Evolutionary conservation across 2,888 invertebrate genomes (phyloP).

Genomic region (Eledona agricola): DNA sequence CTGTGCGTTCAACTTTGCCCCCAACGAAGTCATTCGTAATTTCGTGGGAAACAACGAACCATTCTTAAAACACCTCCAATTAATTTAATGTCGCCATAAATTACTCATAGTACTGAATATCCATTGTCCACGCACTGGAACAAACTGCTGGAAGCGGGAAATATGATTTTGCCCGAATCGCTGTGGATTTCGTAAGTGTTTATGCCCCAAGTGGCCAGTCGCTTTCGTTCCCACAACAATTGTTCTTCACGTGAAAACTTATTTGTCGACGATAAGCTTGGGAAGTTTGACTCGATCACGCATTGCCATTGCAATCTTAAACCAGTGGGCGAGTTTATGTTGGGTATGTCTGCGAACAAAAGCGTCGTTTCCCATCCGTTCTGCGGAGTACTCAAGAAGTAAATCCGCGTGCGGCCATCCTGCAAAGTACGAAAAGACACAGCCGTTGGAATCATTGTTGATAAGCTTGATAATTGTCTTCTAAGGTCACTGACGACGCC

Average conservation of each 20-base stretch:
- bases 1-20: constrained; percentile 81
- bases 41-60: constrained; percentile 75
- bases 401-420: constrained; percentile 84
- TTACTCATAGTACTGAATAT: constrained; percentile 69
- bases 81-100: constrained; percentile 14
- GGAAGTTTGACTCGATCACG: constrained; percentile 80
- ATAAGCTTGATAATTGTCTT: constrained; percentile 79
- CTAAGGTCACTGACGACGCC: constrained; percentile 83
- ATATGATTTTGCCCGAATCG: constrained; percentile 84
- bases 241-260: constrained; percentile 88
- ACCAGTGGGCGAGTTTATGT: constrained; percentile 66
- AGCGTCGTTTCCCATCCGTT: constrained; percentile 92
- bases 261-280: constrained; percentile 67
- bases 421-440: constrained; percentile 81
- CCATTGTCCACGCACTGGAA: constrained; percentile 85
- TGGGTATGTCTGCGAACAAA: constrained; percentile 83
- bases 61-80: constrained; percentile 58
- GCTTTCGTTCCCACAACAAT: constrained; percentile 88
- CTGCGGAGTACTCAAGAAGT: constrained; percentile 87
- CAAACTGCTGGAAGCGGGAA: constrained; percentile 88
- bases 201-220: constrained; percentile 92
- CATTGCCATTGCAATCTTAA: constrained; percentile 78
- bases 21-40: constrained; percentile 70
- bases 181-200: constrained; percentile 91
- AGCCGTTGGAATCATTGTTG: constrained; percentile 83